Evolutionary conservation across 2,113 vertebrate genomes (phyloP).

Genomic region (Strix uralensis): DNA sequence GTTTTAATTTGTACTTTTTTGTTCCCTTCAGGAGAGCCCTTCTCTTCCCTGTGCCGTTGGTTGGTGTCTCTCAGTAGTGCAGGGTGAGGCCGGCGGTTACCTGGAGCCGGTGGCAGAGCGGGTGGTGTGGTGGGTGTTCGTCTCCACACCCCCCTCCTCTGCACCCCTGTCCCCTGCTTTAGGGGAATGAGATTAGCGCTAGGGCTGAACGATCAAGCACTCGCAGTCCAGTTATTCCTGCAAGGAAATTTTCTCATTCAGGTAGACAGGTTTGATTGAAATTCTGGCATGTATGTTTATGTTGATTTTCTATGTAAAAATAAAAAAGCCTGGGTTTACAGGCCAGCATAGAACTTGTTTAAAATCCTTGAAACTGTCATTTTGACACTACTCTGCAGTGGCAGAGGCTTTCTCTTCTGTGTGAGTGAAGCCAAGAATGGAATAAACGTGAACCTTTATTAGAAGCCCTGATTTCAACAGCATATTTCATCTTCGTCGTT

Average conservation of each 20-base stretch:
- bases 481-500: not conserved
- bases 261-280: not conserved
- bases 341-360: not conserved
- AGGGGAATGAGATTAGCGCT: not conserved
- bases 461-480: not conserved
- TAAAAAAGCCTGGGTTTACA: not conserved
- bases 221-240: not conserved
- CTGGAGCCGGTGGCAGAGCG: not conserved
- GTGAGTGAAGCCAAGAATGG: not conserved
- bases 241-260: not conserved
- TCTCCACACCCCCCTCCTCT: not conserved
- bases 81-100: not conserved
- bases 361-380: not conserved
- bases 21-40: not conserved
- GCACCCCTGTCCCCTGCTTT: fast-evolving
- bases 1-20: not conserved
- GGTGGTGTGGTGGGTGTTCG: not conserved
- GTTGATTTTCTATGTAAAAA: not conserved
- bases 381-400: not conserved
- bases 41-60: fast-evolving
- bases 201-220: not conserved
- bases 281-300: not conserved
- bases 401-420: not conserved
- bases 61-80: not conserved
- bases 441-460: not conserved